These are phyloP conservation scores for Microhierax caerulescens DNA, from an alignment of 2,797 vertebrate species.

Conservation along the genomic window DNA sequence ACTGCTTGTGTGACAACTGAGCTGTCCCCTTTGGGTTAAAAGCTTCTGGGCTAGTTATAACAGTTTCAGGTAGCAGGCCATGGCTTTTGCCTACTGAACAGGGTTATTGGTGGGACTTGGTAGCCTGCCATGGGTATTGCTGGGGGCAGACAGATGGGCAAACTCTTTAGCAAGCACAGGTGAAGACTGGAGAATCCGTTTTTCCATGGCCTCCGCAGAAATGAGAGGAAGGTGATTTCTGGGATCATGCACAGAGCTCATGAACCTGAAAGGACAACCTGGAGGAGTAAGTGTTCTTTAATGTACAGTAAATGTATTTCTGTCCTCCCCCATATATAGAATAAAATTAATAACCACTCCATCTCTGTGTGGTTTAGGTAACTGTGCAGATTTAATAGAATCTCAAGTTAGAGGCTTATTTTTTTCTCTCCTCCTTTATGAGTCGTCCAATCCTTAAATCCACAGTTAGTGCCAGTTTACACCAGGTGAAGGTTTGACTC, in stretches of 20 bases:
- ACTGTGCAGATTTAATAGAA: neutral
- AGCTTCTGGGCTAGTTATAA: neutral
- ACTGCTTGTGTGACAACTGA: accelerated
- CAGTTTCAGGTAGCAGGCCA: neutral
- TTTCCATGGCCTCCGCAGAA: neutral
- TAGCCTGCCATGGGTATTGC: neutral
- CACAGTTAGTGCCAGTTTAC: neutral
- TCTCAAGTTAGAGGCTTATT: neutral
- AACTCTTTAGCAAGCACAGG: neutral
- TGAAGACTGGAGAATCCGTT: neutral
- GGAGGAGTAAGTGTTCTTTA: neutral
- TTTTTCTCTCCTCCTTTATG: neutral
- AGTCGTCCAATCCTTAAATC: neutral
- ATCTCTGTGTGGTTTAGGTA: neutral
- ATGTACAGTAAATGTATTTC: neutral
- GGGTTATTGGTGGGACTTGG: neutral
- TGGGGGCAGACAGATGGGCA: accelerated
- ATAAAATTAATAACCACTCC: neutral
- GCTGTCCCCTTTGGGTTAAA: neutral
- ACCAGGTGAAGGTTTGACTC: neutral
- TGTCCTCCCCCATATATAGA: neutral
- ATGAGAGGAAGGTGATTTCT: neutral
- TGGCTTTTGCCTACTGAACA: neutral
- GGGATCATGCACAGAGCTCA: neutral
- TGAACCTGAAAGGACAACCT: neutral